Evolutionary conservation across 1,140 invertebrate genomes (phyloP).

Genomic region (Aphelenchoides besseyi): DNA sequence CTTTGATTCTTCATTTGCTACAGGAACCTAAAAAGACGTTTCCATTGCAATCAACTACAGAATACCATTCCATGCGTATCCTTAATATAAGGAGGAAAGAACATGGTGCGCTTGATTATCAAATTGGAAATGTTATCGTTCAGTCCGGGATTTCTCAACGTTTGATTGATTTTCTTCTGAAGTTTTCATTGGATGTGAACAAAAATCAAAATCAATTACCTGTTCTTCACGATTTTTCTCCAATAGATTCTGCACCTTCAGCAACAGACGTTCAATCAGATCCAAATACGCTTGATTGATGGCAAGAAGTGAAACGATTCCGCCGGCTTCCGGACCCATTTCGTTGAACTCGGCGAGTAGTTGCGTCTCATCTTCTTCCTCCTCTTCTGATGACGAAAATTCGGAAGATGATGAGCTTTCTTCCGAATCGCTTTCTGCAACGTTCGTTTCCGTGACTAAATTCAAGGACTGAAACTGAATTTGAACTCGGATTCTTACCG

Average conservation of each 20-base stretch:
- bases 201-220: neutral
- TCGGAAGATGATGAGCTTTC: neutral
- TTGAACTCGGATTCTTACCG: too few species aligned
- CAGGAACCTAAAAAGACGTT: conserved; percentile 9
- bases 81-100: conserved; percentile 16
- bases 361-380: neutral
- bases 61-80: conserved; percentile 9
- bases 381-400: neutral
- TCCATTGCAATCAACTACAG: neutral
- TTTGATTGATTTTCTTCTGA: conserved; percentile 14
- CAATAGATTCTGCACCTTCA: conserved; percentile 8
- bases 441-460: neutral
- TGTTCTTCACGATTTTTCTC: conserved; percentile 14
- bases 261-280: neutral
- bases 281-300: conserved; percentile 10
- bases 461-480: neutral
- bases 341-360: neutral
- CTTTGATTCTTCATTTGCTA: neutral
- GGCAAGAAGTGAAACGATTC: conserved; percentile 9
- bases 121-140: neutral
- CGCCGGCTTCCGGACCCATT: conserved; percentile 1
- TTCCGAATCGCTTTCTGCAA: neutral
- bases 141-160: neutral
- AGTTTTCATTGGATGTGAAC: neutral
- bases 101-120: neutral